Base-by-base conservation (phyloP, 2,888 invertebrate species). In the Andricus curvator region DNA sequence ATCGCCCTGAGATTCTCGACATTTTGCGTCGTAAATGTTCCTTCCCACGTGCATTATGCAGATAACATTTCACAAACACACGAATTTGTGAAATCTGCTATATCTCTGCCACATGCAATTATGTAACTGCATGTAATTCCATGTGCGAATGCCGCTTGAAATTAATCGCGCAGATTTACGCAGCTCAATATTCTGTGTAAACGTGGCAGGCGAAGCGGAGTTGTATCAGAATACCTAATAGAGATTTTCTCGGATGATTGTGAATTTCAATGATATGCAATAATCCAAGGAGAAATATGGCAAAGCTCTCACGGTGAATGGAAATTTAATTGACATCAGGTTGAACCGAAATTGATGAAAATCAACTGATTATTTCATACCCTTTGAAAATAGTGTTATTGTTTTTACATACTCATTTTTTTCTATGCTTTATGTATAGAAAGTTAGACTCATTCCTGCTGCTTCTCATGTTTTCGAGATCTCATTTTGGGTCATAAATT, bases 101-200 rank as follows among this genome's bases (percentile, higher is more conserved):
- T 33, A 56, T 51, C 56, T 51, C n/a, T 33, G 56, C 25, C 17
- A 56, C 33, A 56, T 56, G 51, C 56, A 74, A 56, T 74, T 74
- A 74, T 56, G 56, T 56, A 74, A 74, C 51, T 56, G 56, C 56
- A 74, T 74, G 56, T 51, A 56, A 74, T 56, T 74, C 33, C 37
- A n/a, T 56, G 56, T 33, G 74, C 51, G 56, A 74, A 74, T 56
- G n/a, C 74, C 22, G 29, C 74, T 74, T 56, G n/a, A 74, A 56
- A 74, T 74, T 74, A 74, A 74, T 74, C 51, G 51, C 37, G 56
- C 33, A 56, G 56, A 56, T 56, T 74, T 56, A 33, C n/a, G 9
- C 20, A 56, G 4, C 33, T 29, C 74, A 20, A 56, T 74, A 74
- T 74, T 56, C 33, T n/a, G 51, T 56, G 74, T n/a, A 37, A 56